These are phyloP conservation scores for Aurelia aurita complex sp. Pacific DNA, from an alignment of 30 jellyfish, hydroid and myxozoan species.

Conservation along the genomic window DNA sequence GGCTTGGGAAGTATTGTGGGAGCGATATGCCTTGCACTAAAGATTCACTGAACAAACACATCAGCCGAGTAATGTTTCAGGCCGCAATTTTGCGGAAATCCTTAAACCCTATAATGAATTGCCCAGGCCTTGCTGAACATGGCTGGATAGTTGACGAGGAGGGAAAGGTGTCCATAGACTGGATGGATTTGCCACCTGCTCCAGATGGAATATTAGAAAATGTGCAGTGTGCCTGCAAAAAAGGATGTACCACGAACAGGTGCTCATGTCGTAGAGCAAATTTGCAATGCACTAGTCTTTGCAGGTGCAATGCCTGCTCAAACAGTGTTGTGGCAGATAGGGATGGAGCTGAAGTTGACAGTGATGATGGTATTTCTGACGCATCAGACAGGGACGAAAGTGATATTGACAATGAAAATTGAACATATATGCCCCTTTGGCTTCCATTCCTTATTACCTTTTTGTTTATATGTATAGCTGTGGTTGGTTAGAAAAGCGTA, in stretches of 20 bases:
- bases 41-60: slow-evolving; percentile 20
- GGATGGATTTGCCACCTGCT: slow-evolving; percentile 41
- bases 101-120: slow-evolving; percentile 28
- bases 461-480: no score
- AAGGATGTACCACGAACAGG: slow-evolving; percentile 11
- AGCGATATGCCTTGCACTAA: slow-evolving; percentile 48
- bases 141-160: slow-evolving; percentile 30
- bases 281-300: not conserved
- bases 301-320: no score
- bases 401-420: not conserved
- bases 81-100: slow-evolving; percentile 48
- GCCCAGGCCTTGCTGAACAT: slow-evolving; percentile 45
- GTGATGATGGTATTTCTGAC: slow-evolving; percentile 2
- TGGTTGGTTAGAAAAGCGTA: no score
- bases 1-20: slow-evolving; percentile 36
- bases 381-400: slow-evolving; percentile 20
- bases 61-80: slow-evolving; percentile 42
- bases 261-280: slow-evolving; percentile 11
- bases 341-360: slow-evolving; percentile 5
- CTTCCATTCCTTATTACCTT: no score
- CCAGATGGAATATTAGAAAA: slow-evolving; percentile 49
- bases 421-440: no score
- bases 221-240: slow-evolving; percentile 38
- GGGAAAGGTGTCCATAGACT: slow-evolving; percentile 11
- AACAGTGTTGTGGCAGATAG: no score